Evolutionary conservation across 2,888 invertebrate genomes (phyloP).

Genomic region (Diploptera punctata): DNA sequence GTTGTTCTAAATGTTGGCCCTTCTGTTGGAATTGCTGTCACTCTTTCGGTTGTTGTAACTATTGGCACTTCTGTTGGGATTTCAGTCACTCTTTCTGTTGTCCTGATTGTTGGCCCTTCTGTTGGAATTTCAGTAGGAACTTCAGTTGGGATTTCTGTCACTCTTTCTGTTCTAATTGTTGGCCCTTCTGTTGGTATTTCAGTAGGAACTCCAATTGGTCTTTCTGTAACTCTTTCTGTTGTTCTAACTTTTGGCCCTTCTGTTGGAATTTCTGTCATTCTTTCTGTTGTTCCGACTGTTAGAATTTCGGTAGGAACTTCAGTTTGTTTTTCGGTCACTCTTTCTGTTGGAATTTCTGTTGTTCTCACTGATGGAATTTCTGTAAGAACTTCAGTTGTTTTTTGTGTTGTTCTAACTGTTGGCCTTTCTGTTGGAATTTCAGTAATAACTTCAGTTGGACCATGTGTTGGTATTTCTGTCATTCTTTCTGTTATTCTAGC

Average conservation of each 20-base stretch:
- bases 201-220: neutral
- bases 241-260: neutral
- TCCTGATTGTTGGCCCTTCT: neutral
- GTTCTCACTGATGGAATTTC: neutral
- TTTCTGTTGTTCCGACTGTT: neutral
- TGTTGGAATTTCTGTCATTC: neutral
- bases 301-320: neutral
- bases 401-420: neutral
- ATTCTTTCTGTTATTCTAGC: constrained; percentile 24
- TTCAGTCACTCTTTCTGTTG: neutral
- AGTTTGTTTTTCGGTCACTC: neutral
- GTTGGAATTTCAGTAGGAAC: neutral
- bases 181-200: constrained; percentile 14
- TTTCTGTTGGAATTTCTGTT: neutral
- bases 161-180: neutral
- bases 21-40: constrained; percentile 30
- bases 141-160: neutral
- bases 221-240: constrained; percentile 10
- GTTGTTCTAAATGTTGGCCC: neutral
- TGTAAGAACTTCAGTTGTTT: too few species aligned
- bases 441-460: neutral
- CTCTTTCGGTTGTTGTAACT: neutral
- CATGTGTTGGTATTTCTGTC: constrained; percentile 38
- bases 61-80: neutral
- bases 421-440: neutral